phyloP scores from a whole-genome alignment of 2,113 vertebrate genomes.

The Lates calcarifer region DNA sequence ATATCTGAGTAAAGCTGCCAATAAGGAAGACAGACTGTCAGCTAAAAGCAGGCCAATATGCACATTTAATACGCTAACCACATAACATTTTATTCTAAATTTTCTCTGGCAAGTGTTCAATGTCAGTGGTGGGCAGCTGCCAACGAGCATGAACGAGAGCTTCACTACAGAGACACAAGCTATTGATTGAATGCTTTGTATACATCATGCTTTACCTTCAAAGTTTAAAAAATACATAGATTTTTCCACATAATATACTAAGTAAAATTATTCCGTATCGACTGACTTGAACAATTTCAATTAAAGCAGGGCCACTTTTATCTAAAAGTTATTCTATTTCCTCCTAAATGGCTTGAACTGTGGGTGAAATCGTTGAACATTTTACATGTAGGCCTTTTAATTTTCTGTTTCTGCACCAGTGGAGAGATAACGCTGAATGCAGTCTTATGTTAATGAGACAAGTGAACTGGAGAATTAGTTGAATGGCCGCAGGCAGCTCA shows the following conservation, averaged over 20 bases:
- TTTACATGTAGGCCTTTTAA: conserved; percentile 10
- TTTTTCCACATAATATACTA: background rate
- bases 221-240: background rate
- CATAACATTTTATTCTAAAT: conserved; percentile 17
- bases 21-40: background rate
- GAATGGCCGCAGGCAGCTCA: background rate
- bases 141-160: conserved; percentile 5
- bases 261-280: background rate
- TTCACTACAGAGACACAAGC: conserved; percentile 3
- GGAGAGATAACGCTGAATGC: conserved; percentile 32
- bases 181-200: conserved; percentile 19
- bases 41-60: background rate
- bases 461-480: conserved; percentile 29
- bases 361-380: background rate
- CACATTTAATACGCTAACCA: background rate
- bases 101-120: conserved; percentile 36
- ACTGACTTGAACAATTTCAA: background rate
- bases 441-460: conserved; percentile 32
- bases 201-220: conserved; percentile 27
- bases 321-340: background rate
- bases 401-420: conserved; percentile 21
- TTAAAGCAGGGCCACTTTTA: background rate
- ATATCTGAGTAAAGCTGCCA: background rate
- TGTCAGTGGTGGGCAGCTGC: conserved; percentile 40
- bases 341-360: conserved; percentile 7